Base-by-base conservation (phyloP, 2,113 vertebrate genomes). In the Centropus bengalensis region DNA sequence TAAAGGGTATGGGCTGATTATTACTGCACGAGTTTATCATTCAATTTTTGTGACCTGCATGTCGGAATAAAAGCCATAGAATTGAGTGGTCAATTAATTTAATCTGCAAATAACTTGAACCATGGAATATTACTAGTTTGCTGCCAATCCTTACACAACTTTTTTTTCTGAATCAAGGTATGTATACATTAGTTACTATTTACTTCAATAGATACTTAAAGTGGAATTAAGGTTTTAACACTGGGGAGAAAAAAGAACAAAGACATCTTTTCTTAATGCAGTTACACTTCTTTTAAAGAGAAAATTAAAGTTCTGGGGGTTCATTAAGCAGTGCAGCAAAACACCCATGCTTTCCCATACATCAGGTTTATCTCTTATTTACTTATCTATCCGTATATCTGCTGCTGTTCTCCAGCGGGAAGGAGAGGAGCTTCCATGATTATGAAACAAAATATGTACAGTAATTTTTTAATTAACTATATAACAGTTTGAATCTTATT, bases 91-190 rank as follows among this genome's bases (percentile, higher is more conserved):
- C 91, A 93, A 89, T 96, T 96, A 96, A 85, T 87, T 74, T 82
- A 62, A 89, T 77, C 85, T 88, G 83, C 91, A 97, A 91, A 89
- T 95, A 62, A 96, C 94, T 93, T 93, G 9, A 70, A 86, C 16
- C 24, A 40, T 74, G 62, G 89, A 56, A 71, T 22, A 71, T 27
- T 71, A 40, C 9, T 17, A 69, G 62, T 55, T 33, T 27, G 59
- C 94, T 74, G 93, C 32, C 83, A 83, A 49, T 55, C 78, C 56
- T 68, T 91, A 86, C 90, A 93, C 83, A 47, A 88, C 78, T 36
- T 11, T 27, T 94, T 86, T 83, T 80, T 45, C 69, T 86, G 28
- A 79, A 93, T 93, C 49, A 75, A 96, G 97, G 38, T 52, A 83
- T n/a, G 79, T n/a, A 68, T 8, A n/a, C 22, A 62, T 75, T 93